Base-by-base conservation (phyloP, 2,888 invertebrate species). In the Tetragonisca angustula region DNA sequence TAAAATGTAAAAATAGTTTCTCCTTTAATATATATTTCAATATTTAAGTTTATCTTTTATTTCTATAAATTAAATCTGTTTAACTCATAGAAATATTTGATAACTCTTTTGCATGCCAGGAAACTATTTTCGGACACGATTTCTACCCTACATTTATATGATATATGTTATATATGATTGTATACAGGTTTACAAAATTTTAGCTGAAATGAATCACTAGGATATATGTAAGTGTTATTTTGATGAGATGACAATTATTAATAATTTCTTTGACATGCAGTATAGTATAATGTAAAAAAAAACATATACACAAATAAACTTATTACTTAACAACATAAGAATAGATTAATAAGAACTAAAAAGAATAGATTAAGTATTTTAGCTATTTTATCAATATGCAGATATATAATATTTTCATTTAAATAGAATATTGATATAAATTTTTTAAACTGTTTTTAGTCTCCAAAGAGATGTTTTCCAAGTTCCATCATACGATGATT, bases 401-500 rank as follows among this genome's bases (percentile, higher is more conserved):
- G 69, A 59, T 70, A 62, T 54, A 36, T 59, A 78, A n/a, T 70
- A 65, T 36, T 62, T 56, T 67, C 19, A 24, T 56, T 73, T 49
- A 43, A 82, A 62, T 4, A 68, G 49, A 76, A 73, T 32, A 70
- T 56, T 21, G 2, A 21, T 9, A 50, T 43, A 76, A 71, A 56
- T 72, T 61, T 6, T 73, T 36, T 2, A 21, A 5, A 67, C 59
- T 75, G 62, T 49, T 61, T 87, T 94, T 97, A 98, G 95, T 98
- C 98, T 89, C 98, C 98, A 95, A 98, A 98, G 86, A 98, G 95
- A 94, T 97, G 97, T 95, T 98, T 98, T 91, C 98, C 98, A 94
- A 98, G 95, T 90, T 98, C 98, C 98, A 98, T 98, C 95, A 98
- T 96, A 92, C 98, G 96, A 94, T 98, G 98, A 94, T 97, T 98